Conservation (phyloP, 2,113 vertebrate genomes). For the Elaphurus davidianus region DNA sequence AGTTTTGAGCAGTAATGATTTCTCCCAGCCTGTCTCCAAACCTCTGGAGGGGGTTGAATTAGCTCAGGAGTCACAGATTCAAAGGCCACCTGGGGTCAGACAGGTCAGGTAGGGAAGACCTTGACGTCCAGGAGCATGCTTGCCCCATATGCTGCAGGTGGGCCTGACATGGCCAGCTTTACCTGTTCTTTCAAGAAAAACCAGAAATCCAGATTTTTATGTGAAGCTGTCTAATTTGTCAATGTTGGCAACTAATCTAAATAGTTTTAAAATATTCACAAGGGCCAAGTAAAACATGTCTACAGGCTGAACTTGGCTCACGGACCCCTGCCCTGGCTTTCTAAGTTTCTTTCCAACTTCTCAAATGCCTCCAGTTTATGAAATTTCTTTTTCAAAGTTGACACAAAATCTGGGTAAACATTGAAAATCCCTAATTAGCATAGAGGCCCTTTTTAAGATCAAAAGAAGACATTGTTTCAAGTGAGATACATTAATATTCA, state of each 20-base stretch:
- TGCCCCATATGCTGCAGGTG: background rate
- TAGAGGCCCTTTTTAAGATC: background rate
- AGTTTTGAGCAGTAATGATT: constrained; percentile 13
- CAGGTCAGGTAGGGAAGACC: background rate
- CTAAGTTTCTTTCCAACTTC: constrained; percentile 48
- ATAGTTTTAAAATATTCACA: constrained; percentile 59
- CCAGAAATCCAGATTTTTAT: constrained; percentile 47
- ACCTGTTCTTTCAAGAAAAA: background rate
- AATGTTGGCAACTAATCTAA: constrained; percentile 57
- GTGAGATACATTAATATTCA: constrained; percentile 23
- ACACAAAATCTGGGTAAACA: constrained; percentile 56
- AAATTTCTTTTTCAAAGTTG: constrained; percentile 53
- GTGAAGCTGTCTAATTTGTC: constrained; percentile 36
- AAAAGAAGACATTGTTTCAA: constrained; percentile 49
- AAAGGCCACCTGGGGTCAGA: background rate
- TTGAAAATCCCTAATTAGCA: constrained; percentile 29
- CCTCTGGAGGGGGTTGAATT: background rate
- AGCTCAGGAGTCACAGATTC: background rate
- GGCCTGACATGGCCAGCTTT: background rate
- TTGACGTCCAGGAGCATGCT: background rate
- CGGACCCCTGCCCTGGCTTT: background rate
- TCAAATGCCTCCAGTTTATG: constrained; percentile 51
- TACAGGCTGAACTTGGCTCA: constrained; percentile 63
- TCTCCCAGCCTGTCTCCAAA: background rate
- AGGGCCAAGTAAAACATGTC: constrained; percentile 72